A percentile compares a stretch with the other conserved stretches of the same genome.
Conservation (phyloP, 2,797 vertebrate genomes). For the Sebastes minor region DNA sequence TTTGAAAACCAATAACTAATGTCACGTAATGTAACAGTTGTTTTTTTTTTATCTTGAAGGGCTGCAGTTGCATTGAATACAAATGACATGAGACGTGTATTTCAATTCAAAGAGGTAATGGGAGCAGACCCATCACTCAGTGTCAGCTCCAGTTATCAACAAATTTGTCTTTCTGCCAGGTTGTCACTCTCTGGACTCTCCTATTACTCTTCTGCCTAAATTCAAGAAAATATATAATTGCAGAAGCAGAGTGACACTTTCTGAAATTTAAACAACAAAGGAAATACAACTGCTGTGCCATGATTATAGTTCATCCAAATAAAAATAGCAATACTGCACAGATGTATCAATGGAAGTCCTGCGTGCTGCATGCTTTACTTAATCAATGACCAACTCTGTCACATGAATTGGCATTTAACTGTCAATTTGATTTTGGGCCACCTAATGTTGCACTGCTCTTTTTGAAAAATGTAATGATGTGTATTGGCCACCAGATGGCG, state of each 20-base stretch:
- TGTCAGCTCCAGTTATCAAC: conserved; percentile 82
- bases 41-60: conserved; percentile 56
- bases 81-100: conserved; percentile 80
- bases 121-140: conserved; percentile 83
- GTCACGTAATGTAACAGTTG: conserved; percentile 45
- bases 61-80: conserved; percentile 79
- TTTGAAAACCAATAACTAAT: conserved; percentile 4
- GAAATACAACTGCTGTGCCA: conserved; percentile 5
- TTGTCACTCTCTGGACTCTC: conserved; percentile 69
- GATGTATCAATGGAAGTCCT: neutral
- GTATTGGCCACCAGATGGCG: neutral
- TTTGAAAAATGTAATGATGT: no score
- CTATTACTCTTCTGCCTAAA: conserved; percentile 61
- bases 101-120: conserved; percentile 85
- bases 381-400: neutral
- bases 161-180: conserved; percentile 83
- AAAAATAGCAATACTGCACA: neutral
- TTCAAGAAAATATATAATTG: conserved; percentile 57
- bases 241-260: conserved; percentile 25
- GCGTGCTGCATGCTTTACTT: no score
- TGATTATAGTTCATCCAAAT: neutral
- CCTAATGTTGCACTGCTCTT: neutral
- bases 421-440: neutral
- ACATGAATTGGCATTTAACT: neutral
- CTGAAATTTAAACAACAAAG: conserved; percentile 37